Conservation (phyloP, 2,888 invertebrate species). For the Stenodema calcarata region DNA sequence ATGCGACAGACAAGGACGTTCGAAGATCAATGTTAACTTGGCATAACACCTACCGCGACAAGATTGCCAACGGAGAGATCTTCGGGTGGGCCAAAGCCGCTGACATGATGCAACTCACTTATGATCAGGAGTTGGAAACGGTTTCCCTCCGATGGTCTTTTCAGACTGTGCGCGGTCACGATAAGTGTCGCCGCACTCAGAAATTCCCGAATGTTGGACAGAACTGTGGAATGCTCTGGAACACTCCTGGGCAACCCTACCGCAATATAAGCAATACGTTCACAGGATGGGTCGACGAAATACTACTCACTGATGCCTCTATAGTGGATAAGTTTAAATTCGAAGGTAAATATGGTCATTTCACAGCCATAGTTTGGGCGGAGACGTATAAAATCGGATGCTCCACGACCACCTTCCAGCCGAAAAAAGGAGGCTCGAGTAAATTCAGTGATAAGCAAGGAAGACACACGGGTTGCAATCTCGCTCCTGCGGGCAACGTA, state of each 20-base stretch:
- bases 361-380: conserved; percentile 18
- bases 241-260: background rate
- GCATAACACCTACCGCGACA: background rate
- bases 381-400: conserved; percentile 14
- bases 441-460: background rate
- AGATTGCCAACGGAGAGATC: background rate
- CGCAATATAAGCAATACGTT: background rate
- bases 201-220: background rate
- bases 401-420: background rate
- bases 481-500: conserved; percentile 5
- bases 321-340: background rate
- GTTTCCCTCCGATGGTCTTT: background rate
- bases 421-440: background rate
- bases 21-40: background rate
- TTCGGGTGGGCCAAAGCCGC: background rate
- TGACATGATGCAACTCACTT: conserved; percentile 24
- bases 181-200: background rate
- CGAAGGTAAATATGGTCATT: background rate
- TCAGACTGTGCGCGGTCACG: background rate
- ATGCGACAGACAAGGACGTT: background rate
- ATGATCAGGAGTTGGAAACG: conserved; percentile 5
- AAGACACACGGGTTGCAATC: conserved; percentile 14
- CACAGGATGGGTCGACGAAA: conserved; percentile 1
- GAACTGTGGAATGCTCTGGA: background rate
- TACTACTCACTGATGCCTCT: background rate